These are phyloP conservation scores for Plestiodon gilberti DNA, from an alignment of 2,113 vertebrate species.

Conservation along the genomic window DNA sequence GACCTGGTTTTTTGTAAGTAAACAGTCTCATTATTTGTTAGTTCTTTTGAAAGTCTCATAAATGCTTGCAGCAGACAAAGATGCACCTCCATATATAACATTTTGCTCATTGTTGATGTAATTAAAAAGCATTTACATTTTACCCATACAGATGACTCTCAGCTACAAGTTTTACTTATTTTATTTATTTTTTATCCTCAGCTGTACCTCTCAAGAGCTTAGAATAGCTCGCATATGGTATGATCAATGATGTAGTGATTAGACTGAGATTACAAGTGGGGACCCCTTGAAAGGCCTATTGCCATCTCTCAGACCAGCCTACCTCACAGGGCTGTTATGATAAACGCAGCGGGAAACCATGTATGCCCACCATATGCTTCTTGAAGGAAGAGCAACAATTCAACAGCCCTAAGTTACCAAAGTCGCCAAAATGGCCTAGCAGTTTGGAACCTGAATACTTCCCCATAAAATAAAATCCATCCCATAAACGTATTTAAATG, in stretches of 20 bases:
- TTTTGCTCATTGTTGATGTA: neutral
- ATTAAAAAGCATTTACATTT: neutral
- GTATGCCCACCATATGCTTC: too few species aligned
- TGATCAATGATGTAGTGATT: neutral
- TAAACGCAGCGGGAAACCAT: too few species aligned
- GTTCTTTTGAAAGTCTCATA: neutral
- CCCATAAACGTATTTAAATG: neutral
- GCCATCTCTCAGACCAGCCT: neutral
- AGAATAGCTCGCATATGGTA: neutral
- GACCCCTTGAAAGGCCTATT: neutral
- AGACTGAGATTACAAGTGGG: too few species aligned
- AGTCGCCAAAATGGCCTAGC: too few species aligned
- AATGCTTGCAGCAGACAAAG: neutral
- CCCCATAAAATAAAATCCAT: neutral
- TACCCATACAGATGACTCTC: neutral
- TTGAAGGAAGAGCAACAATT: too few species aligned
- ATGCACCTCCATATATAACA: constrained; percentile 19
- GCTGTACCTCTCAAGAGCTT: neutral
- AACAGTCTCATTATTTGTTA: constrained; percentile 10
- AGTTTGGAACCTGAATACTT: too few species aligned
- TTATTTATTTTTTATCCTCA: neutral
- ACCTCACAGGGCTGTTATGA: too few species aligned
- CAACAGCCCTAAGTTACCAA: too few species aligned
- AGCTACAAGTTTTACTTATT: neutral
- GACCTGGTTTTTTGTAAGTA: constrained; percentile 92